Percentiles rank a stretch among this genome's conserved stretches.
These are phyloP conservation scores for Phataginus tetradactyla DNA, from an alignment of 2,797 vertebrate species.

Conservation along the genomic window DNA sequence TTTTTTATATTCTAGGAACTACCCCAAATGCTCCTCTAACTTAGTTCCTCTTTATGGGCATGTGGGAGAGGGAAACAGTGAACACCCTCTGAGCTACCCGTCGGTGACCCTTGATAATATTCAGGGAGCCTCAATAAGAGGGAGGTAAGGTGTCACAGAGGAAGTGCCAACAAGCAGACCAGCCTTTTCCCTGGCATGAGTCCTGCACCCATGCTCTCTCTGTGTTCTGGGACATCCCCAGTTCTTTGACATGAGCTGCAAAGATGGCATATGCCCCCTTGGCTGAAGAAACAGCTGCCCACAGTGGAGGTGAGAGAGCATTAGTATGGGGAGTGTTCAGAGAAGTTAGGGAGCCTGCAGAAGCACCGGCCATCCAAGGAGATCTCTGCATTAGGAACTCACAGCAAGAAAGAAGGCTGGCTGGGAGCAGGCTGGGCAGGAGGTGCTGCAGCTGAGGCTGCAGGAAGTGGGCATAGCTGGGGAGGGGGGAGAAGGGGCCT, in stretches of 20 bases:
- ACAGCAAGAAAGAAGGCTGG: not conserved
- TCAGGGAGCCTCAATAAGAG: not conserved
- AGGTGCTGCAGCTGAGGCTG: not conserved
- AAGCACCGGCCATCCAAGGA: not conserved
- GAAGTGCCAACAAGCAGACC: not conserved
- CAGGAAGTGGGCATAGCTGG: not conserved
- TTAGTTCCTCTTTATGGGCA: not conserved
- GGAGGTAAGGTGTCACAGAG: not conserved
- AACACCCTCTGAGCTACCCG: not conserved
- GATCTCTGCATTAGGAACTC: not conserved
- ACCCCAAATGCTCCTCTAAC: not conserved
- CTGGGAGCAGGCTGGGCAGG: not conserved
- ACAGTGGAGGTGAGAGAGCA: not conserved
- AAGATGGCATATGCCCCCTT: not conserved
- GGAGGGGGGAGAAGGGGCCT: not conserved
- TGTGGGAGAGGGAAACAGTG: not conserved
- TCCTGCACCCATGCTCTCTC: accelerated
- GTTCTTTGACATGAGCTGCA: not conserved
- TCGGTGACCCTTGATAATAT: not conserved
- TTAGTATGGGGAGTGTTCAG: too few relatives aligned
- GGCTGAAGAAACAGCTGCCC: not conserved
- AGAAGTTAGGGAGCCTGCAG: not conserved
- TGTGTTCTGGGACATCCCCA: not conserved
- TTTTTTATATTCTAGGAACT: not conserved
- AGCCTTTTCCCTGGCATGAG: not conserved